phyloP scores from a whole-genome alignment of 2,888 invertebrate species.

The Eilema sororculum region DNA sequence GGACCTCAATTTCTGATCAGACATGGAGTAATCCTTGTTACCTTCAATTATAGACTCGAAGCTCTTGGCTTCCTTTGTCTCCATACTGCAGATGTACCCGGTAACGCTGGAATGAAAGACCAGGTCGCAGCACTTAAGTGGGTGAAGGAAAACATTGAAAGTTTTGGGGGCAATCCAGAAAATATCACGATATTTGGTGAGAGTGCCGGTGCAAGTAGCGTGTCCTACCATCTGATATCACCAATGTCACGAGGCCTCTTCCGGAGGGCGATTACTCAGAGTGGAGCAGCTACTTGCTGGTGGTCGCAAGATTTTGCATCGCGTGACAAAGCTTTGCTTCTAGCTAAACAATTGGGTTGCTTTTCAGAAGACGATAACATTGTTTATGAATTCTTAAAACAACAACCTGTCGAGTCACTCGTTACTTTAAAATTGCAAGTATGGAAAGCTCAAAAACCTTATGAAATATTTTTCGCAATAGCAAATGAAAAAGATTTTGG shows the following conservation, averaged over 20 bases:
- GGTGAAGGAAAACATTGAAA: constrained; percentile 72
- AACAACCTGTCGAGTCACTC: constrained; percentile 59
- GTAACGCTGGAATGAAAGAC: constrained; percentile 82
- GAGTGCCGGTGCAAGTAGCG: constrained; percentile 73
- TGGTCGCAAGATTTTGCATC: constrained; percentile 77
- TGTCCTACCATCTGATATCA: constrained; percentile 72
- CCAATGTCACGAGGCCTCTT: constrained; percentile 79
- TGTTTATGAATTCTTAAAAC: constrained; percentile 66
- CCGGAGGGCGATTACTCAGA: constrained; percentile 88
- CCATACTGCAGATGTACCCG: constrained; percentile 74
- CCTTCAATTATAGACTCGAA: constrained; percentile 77
- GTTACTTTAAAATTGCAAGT: constrained; percentile 50
- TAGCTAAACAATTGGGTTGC: constrained; percentile 66
- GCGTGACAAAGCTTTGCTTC: constrained; percentile 73
- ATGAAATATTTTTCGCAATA: constrained; percentile 54
- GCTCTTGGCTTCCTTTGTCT: constrained; percentile 74
- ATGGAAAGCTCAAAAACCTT: constrained; percentile 45
- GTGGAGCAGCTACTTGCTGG: constrained; percentile 89
- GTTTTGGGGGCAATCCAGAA: constrained; percentile 75
- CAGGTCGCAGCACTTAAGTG: constrained; percentile 77
- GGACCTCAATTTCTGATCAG: constrained; percentile 75
- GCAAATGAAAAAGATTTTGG: constrained; percentile 66
- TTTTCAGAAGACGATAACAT: constrained; percentile 65
- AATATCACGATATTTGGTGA: constrained; percentile 81
- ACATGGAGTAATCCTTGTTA: constrained; percentile 72